Conservation (phyloP, 64 coral and sea anemone genomes). For the Hydrozoanthus tunicans region DNA sequence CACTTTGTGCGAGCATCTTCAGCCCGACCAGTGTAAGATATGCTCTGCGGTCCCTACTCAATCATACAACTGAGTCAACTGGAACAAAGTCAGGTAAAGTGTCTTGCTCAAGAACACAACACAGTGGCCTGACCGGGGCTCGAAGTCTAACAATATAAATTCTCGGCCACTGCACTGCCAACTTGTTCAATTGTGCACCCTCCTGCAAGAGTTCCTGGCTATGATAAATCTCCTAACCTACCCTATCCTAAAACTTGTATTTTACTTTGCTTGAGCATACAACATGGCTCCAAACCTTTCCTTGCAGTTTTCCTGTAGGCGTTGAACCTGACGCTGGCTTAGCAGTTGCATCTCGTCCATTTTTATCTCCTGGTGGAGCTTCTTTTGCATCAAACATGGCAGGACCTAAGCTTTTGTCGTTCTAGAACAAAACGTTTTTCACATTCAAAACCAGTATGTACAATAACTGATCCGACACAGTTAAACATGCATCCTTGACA, state of each 20-base stretch:
- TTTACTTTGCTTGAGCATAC: not conserved
- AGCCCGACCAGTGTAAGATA: too few species aligned
- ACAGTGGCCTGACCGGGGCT: too few species aligned
- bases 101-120: too few species aligned
- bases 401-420: slow-evolving; percentile 9
- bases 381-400: slow-evolving; percentile 22
- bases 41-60: too few species aligned
- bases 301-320: slow-evolving; percentile 27
- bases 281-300: slow-evolving; percentile 19
- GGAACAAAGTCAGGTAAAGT: too few species aligned
- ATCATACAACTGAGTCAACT: too few species aligned
- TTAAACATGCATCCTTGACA: too few species aligned
- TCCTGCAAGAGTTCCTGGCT: too few species aligned
- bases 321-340: not conserved
- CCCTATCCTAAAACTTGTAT: not conserved
- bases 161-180: too few species aligned
- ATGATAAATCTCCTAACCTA: not conserved
- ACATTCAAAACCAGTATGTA: not conserved
- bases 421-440: not conserved
- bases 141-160: too few species aligned
- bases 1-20: too few species aligned
- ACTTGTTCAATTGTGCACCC: too few species aligned
- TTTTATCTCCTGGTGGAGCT: not conserved
- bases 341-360: not conserved
- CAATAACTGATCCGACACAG: not conserved